These are phyloP conservation scores for Apomyelois bistriatella DNA, from an alignment of 2,888 invertebrate species.

Conservation along the genomic window DNA sequence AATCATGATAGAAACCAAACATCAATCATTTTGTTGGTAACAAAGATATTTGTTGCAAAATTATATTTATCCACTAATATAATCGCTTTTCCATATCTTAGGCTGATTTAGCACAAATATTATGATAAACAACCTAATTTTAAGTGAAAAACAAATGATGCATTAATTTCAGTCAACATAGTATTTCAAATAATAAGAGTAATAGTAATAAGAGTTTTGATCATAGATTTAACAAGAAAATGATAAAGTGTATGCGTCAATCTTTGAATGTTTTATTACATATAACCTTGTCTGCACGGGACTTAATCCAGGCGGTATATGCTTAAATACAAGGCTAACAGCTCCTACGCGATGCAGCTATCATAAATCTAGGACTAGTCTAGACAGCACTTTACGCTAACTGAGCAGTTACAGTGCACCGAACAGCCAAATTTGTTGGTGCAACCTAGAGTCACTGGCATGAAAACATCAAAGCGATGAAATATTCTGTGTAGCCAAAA, in stretches of 20 bases:
- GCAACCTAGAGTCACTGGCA: conserved; percentile 19
- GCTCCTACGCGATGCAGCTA: conserved; percentile 67
- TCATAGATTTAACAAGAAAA: too few species aligned
- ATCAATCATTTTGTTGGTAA: conserved; percentile 8
- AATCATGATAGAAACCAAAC: conserved; percentile 6
- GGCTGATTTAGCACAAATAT: not conserved
- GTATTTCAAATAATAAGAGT: too few species aligned
- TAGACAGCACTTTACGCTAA: conserved; percentile 33
- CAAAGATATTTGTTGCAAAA: conserved; percentile 8
- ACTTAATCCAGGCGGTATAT: conserved; percentile 21
- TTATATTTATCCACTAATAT: not conserved
- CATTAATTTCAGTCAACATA: too few species aligned
- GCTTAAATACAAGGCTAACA: conserved; percentile 61
- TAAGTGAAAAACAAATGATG: not conserved
- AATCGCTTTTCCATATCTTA: not conserved
- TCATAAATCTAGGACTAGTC: conserved; percentile 63
- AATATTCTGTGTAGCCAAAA: too few species aligned
- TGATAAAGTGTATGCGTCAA: not conserved
- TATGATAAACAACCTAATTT: not conserved
- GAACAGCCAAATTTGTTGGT: conserved; percentile 49
- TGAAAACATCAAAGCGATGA: not conserved
- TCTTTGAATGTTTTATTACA: not conserved
- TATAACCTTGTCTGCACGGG: not conserved
- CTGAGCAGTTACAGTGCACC: conserved; percentile 33
- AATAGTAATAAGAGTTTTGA: too few species aligned